phyloP scores from a whole-genome alignment of 2,113 vertebrate species.

The Trinectes maculatus region DNA sequence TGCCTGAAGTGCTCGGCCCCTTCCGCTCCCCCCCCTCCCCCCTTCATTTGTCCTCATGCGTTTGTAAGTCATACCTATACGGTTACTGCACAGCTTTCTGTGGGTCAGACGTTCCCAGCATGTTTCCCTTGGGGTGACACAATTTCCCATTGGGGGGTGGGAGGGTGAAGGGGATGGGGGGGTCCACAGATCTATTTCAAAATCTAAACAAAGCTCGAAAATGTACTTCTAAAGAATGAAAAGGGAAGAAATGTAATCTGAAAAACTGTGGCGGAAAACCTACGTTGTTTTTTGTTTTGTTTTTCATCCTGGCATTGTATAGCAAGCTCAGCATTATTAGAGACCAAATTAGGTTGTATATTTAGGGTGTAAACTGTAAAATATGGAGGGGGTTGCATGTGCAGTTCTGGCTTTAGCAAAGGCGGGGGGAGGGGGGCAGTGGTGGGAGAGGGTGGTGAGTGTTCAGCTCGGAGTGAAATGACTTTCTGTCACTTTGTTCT shows the following conservation, averaged over 20 bases:
- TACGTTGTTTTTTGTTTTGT: too few relatives aligned
- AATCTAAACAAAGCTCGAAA: too few relatives aligned
- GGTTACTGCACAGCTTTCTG: constrained; percentile 8
- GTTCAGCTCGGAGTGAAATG: constrained; percentile 12
- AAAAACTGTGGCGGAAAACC: background rate
- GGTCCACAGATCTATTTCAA: constrained; percentile 11
- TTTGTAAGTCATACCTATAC: constrained; percentile 3
- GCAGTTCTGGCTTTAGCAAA: constrained; percentile 57
- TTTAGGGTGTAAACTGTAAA: constrained; percentile 11
- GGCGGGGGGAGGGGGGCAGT: constrained; percentile 20
- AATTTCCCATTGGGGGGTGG: too few relatives aligned
- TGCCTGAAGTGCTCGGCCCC: constrained; percentile 72
- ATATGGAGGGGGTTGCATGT: constrained; percentile 63
- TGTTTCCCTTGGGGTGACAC: constrained; percentile 12
- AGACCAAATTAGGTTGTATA: background rate
- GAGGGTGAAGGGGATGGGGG: background rate
- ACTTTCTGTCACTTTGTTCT: constrained; percentile 7
- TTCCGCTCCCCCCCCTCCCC: constrained; percentile 31
- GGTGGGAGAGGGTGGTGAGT: constrained; percentile 34
- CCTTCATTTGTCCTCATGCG: constrained; percentile 44
- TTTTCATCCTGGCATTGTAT: too few relatives aligned
- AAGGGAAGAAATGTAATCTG: constrained; percentile 40
- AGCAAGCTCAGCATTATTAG: background rate
- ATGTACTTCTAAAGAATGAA: constrained; percentile 40
- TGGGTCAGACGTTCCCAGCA: constrained; percentile 22